phyloP scores from a whole-genome alignment of 1,140 invertebrate species.

The Drosophila eugracilis region DNA sequence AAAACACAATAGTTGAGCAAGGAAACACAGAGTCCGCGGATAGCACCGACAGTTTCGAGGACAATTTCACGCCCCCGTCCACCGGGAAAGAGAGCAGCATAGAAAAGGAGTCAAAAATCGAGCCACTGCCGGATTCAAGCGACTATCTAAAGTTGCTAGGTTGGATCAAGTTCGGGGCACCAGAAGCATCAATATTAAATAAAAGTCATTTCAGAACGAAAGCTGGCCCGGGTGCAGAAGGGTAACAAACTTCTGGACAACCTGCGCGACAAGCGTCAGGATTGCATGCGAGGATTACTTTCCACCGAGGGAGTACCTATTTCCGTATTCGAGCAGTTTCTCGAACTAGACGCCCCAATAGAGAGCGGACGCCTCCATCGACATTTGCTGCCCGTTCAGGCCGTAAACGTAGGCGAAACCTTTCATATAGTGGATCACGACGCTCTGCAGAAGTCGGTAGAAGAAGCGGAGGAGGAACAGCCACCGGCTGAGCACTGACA shows the following conservation, averaged over 20 bases:
- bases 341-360: constrained; percentile 84
- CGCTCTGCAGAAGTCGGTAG: constrained; percentile 67
- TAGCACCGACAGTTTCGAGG: constrained; percentile 83
- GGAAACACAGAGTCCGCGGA: constrained; percentile 12
- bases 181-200: not conserved
- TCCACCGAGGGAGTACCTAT: constrained; percentile 53
- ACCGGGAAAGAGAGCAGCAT: constrained; percentile 10
- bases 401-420: constrained; percentile 85
- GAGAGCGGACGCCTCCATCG: constrained; percentile 81
- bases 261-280: constrained; percentile 84
- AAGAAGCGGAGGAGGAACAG: constrained; percentile 17
- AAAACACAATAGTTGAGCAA: constrained; percentile 33
- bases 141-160: constrained; percentile 71
- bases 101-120: constrained; percentile 35
- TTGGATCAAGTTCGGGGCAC: not conserved
- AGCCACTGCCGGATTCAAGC: constrained; percentile 83
- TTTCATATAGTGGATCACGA: constrained; percentile 85
- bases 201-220: constrained; percentile 77
- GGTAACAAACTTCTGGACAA: constrained; percentile 85
- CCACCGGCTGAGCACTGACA: constrained; percentile 19
- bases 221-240: constrained; percentile 85
- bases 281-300: constrained; percentile 85
- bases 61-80: constrained; percentile 84
- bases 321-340: constrained; percentile 56
- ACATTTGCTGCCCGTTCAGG: constrained; percentile 85